These are phyloP conservation scores for Andrena dorsata DNA, from an alignment of 2,888 invertebrate species.

Conservation along the genomic window DNA sequence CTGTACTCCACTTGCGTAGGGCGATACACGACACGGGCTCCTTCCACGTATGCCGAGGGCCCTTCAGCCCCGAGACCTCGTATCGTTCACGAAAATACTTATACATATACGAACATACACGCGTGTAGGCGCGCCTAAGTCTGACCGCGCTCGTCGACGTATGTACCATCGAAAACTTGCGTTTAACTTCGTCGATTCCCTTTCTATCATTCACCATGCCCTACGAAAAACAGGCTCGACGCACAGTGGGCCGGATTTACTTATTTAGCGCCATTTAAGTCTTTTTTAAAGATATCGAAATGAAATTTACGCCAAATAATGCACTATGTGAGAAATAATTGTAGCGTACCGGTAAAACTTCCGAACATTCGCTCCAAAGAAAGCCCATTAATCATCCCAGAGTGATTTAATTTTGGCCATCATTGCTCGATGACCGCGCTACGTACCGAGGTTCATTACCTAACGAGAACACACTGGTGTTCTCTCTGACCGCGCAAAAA, in stretches of 20 bases:
- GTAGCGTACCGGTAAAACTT: neutral
- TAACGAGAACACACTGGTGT: neutral
- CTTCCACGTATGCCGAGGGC: constrained; percentile 26
- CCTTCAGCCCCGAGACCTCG: constrained; percentile 13
- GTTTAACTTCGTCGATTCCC: too few species aligned
- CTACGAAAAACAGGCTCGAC: too few species aligned
- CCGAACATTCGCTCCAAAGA: neutral
- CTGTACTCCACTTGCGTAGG: constrained; percentile 33
- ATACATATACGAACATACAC: too few species aligned
- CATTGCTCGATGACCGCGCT: neutral
- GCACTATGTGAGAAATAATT: neutral
- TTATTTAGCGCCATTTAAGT: too few species aligned
- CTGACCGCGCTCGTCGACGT: neutral
- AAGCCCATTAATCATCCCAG: neutral
- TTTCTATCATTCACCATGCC: too few species aligned
- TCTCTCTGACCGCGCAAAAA: constrained; percentile 10
- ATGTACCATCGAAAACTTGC: too few species aligned
- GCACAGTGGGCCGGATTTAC: too few species aligned
- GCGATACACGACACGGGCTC: constrained; percentile 42
- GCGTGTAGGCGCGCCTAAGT: neutral
- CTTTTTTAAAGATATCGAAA: too few species aligned
- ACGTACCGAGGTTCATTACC: neutral
- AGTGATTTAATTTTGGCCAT: neutral
- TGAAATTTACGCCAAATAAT: too few species aligned
- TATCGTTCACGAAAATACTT: constrained; percentile 32